These are phyloP conservation scores for Phoxinus phoxinus DNA, from an alignment of 2,113 vertebrate genomes.

Conservation along the genomic window DNA sequence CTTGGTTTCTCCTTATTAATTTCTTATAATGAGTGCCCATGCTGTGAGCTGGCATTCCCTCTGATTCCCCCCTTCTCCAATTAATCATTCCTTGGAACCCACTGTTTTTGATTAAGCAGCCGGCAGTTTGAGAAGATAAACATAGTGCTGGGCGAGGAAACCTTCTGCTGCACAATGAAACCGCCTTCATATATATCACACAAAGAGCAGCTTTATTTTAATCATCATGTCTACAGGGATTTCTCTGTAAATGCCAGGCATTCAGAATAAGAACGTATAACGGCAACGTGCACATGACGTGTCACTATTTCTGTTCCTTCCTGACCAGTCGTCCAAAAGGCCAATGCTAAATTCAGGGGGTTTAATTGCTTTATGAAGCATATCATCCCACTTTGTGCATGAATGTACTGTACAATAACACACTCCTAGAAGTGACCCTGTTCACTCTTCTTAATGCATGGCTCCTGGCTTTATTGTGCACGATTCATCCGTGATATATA, in stretches of 20 bases:
- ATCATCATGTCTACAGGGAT: not conserved
- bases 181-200: not conserved
- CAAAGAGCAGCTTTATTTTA: constrained; percentile 32
- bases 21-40: constrained; percentile 56
- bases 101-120: constrained; percentile 54
- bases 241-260: constrained; percentile 3
- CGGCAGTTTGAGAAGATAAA: constrained; percentile 38
- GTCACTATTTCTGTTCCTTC: not conserved
- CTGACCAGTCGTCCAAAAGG: not conserved
- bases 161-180: constrained; percentile 38
- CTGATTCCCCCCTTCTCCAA: constrained; percentile 52
- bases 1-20: constrained; percentile 57
- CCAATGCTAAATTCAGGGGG: not conserved
- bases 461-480: not conserved
- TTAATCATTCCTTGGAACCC: constrained; percentile 58
- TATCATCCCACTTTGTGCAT: not conserved
- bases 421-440: not conserved
- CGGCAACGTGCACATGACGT: not conserved
- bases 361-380: not conserved
- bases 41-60: constrained; percentile 57
- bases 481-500: not conserved
- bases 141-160: constrained; percentile 25
- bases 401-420: not conserved
- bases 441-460: not conserved
- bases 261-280: not conserved